phyloP scores from a whole-genome alignment of 1,140 invertebrate species.

The Hypothenemus hampei region DNA sequence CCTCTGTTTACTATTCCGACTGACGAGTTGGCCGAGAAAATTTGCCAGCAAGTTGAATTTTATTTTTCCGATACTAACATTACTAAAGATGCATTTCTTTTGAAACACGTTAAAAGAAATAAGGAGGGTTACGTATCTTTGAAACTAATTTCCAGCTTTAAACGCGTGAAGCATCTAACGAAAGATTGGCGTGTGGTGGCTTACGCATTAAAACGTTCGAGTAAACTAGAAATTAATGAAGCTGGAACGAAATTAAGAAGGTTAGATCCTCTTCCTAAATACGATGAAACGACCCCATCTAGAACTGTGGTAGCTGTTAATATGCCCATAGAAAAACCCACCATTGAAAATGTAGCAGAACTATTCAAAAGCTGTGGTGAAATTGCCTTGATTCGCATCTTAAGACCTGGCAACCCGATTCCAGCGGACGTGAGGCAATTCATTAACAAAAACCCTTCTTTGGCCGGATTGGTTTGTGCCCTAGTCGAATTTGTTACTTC shows the following conservation, averaged over 20 bases:
- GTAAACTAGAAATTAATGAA: conserved; percentile 84
- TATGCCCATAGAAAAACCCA: conserved; percentile 76
- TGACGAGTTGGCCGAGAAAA: conserved; percentile 69
- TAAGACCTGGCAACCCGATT: conserved; percentile 79
- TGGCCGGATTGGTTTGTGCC: conserved; percentile 77
- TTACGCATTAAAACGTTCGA: conserved; percentile 70
- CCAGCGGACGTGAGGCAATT: conserved; percentile 85
- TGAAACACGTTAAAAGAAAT: conserved; percentile 91
- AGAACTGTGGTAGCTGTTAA: conserved; percentile 83
- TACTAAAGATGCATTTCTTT: conserved; percentile 87
- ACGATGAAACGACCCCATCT: conserved; percentile 86
- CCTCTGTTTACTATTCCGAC: conserved; percentile 57
- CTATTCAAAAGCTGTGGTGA: conserved; percentile 83
- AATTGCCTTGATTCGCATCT: conserved; percentile 78
- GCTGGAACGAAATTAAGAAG: conserved; percentile 86
- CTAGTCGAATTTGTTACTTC: conserved; percentile 86
- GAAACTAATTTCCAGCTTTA: conserved; percentile 90
- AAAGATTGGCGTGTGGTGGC: conserved; percentile 92
- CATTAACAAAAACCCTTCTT: conserved; percentile 83
- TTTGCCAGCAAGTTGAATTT: conserved; percentile 82
- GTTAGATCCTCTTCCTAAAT: conserved; percentile 76
- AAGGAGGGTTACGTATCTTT: conserved; percentile 93
- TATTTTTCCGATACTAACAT: conserved; percentile 95
- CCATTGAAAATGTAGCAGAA: conserved; percentile 83
- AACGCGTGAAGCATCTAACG: conserved; percentile 86